These are phyloP conservation scores for Drosophila jambulina DNA, from an alignment of 1,140 invertebrate species.

Conservation along the genomic window DNA sequence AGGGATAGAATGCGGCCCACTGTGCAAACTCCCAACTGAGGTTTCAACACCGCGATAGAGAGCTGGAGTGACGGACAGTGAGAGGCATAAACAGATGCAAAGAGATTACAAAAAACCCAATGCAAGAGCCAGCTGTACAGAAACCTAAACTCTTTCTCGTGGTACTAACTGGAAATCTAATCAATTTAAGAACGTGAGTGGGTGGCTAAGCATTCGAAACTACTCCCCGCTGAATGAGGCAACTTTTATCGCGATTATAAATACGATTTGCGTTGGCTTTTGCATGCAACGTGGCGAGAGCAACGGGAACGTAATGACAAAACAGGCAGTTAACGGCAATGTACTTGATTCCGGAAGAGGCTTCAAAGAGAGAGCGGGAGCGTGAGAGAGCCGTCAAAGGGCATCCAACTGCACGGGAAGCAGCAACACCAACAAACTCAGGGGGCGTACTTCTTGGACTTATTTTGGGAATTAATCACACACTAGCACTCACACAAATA, in stretches of 20 bases:
- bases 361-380: conserved; percentile 28
- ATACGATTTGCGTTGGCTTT: conserved; percentile 62
- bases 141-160: conserved; percentile 25
- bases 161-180: conserved; percentile 55
- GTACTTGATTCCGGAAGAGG: conserved; percentile 41
- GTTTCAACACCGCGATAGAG: conserved; percentile 34
- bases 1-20: conserved; percentile 37
- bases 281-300: conserved; percentile 70
- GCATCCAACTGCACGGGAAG: conserved; percentile 54
- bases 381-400: conserved; percentile 52
- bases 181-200: conserved; percentile 47
- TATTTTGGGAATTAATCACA: conserved; percentile 48
- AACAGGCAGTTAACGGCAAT: conserved; percentile 71
- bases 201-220: conserved; percentile 20
- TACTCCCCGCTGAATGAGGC: conserved; percentile 18
- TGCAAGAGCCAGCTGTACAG: conserved; percentile 44
- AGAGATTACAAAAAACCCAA: conserved; percentile 60
- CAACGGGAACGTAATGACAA: conserved; percentile 72
- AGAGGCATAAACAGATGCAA: conserved; percentile 57
- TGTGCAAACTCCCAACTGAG: conserved; percentile 39
- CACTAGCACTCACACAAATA: conserved; percentile 26
- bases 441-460: conserved; percentile 62
- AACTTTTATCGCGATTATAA: conserved; percentile 70
- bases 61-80: neutral
- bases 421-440: conserved; percentile 30